phyloP scores from a whole-genome alignment of 2,888 invertebrate genomes.

The Hipparchia semele region DNA sequence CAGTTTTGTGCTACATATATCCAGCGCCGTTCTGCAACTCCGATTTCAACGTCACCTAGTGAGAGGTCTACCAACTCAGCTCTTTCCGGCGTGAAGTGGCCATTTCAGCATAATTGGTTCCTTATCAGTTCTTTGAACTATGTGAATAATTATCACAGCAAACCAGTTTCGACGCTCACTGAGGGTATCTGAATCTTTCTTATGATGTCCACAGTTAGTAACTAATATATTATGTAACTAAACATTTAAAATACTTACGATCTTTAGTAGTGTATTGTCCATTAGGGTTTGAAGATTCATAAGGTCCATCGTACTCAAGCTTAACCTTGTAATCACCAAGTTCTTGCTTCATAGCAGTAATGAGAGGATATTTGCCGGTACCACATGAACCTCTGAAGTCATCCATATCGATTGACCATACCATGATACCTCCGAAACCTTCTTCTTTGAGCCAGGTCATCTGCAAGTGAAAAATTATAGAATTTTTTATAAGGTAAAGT shows the following conservation, averaged over 20 bases:
- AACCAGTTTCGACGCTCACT: too few species aligned
- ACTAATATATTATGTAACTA: neutral
- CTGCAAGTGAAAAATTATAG: slow-evolving; percentile 67
- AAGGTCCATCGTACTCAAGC: slow-evolving; percentile 93
- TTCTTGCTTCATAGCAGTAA: slow-evolving; percentile 93
- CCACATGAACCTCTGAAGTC: slow-evolving; percentile 96
- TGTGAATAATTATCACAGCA: too few species aligned
- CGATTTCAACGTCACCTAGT: too few species aligned
- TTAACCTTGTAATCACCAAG: slow-evolving; percentile 91
- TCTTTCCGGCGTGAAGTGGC: too few species aligned
- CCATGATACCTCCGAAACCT: slow-evolving; percentile 98
- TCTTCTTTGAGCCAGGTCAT: slow-evolving; percentile 97
- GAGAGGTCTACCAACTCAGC: too few species aligned
- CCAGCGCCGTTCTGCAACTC: too few species aligned
- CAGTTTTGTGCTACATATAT: too few species aligned
- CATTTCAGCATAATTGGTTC: too few species aligned
- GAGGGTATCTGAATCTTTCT: too few species aligned
- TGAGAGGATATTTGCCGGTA: slow-evolving; percentile 94
- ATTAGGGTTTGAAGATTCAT: slow-evolving; percentile 87
- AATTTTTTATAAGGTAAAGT: neutral
- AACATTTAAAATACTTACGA: slow-evolving; percentile 84
- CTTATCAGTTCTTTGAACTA: too few species aligned
- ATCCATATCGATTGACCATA: slow-evolving; percentile 98
- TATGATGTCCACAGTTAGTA: too few species aligned
- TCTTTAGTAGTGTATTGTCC: slow-evolving; percentile 94